Evolutionary conservation across 2,888 invertebrate species (phyloP), one percentile per base, ranked within the genome.

Genomic region (Strigamia crassipes): DNA sequence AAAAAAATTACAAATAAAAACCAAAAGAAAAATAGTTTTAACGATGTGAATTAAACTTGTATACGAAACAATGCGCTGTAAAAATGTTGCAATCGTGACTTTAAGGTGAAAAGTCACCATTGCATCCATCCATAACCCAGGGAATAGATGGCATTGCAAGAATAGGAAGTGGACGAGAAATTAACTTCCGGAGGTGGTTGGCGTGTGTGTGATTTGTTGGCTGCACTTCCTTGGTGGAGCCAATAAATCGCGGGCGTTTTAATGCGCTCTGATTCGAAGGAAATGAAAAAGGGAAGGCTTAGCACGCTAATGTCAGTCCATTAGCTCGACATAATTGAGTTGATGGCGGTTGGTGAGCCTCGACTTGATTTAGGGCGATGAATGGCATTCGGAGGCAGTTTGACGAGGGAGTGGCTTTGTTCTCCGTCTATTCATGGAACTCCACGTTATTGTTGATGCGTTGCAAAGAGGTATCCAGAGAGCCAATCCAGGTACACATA

Each of bases 221-320:
- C 73, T 73, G 73, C 73, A 73, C 73, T 73, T 73, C 73, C 73
- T 31, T 73, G 73, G 73, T 73, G 73, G 73, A 31, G 73, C 73
- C 73, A 73, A 73, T 73, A 73, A 73, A 73, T 73, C 73, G 73
- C 73, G 9, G 73, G 73, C 73, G 73, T 73, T 73, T 73, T 73
- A 73, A 73, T 73, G 73, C 73, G 73, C 73, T 73, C 73, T 73
- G 73, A 73, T 73, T 73, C 73, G 73, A 73, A 73, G 73, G 73
- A 73, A 73, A 73, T 73, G 73, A 73, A 73, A 73, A 73, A 73
- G 73, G 73, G 73, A 73, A 73, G 73, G 73, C 73, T 73, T 73
- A 73, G 73, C 73, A 73, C 73, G 73, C 73, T 73, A 73, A 73
- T 73, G 73, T 73, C 73, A 73, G 73, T 73, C 73, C 73, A 73